phyloP scores from a whole-genome alignment of 2,797 vertebrate genomes.

The Gobionotothen gibberifrons region DNA sequence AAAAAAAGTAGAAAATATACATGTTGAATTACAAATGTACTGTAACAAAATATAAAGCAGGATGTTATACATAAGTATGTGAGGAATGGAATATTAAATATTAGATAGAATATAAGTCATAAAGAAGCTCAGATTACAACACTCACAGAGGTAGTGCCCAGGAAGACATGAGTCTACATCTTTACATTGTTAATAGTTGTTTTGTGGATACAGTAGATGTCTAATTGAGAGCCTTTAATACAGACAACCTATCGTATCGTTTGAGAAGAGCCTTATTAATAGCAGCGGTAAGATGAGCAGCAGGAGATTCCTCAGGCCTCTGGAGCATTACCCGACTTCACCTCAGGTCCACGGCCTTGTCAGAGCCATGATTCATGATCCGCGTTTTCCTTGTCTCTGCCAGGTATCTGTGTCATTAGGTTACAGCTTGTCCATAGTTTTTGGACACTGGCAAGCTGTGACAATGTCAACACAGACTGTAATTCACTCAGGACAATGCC shows the following conservation, averaged over 20 bases:
- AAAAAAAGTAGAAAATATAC: too few relatives aligned
- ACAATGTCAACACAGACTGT: slow-evolving; percentile 47
- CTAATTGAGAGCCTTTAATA: not conserved
- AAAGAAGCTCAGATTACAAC: too few relatives aligned
- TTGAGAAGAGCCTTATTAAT: slow-evolving; percentile 1
- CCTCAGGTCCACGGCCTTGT: not conserved
- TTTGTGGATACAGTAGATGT: too few relatives aligned
- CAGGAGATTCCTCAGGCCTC: not conserved
- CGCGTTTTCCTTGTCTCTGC: not conserved
- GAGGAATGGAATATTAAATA: too few relatives aligned
- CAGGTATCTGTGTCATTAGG: slow-evolving; percentile 48
- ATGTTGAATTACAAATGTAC: too few relatives aligned
- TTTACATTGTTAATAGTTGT: too few relatives aligned
- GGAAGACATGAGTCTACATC: too few relatives aligned
- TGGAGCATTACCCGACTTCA: not conserved
- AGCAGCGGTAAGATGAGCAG: slow-evolving; percentile 10
- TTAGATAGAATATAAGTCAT: too few relatives aligned
- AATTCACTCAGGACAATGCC: slow-evolving; percentile 52
- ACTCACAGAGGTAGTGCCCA: too few relatives aligned
- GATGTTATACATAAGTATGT: too few relatives aligned
- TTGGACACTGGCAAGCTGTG: slow-evolving; percentile 20
- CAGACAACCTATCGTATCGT: not conserved
- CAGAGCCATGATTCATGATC: slow-evolving; percentile 20
- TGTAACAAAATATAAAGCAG: too few relatives aligned
- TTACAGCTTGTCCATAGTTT: slow-evolving; percentile 37